These are phyloP conservation scores for Seriola rivoliana DNA, from an alignment of 2,113 vertebrate species.

Conservation along the genomic window DNA sequence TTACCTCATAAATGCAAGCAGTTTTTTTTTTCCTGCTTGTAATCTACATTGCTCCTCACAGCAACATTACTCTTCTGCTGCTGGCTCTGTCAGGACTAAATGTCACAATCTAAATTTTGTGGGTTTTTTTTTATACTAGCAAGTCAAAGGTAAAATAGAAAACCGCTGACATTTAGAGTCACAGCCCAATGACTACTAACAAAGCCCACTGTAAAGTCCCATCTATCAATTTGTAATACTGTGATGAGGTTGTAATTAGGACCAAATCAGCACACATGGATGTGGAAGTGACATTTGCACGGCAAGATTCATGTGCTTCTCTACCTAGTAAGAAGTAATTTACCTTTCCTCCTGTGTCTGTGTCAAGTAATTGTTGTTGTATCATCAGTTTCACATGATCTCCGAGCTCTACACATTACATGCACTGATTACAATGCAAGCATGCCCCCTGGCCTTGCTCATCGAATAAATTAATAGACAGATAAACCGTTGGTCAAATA, in stretches of 20 bases:
- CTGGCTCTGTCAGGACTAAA: not conserved
- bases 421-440: no score
- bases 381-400: no score
- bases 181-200: not conserved
- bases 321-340: not conserved
- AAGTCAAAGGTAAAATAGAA: not conserved
- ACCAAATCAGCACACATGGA: not conserved
- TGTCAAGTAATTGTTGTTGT: no score
- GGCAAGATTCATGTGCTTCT: not conserved
- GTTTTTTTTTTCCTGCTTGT: not conserved
- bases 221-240: not conserved
- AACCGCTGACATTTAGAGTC: not conserved
- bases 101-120: not conserved
- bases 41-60: not conserved
- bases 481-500: no score
- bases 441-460: no score
- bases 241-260: not conserved
- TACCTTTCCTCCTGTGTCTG: not conserved
- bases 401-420: no score
- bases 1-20: not conserved
- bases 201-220: not conserved
- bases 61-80: not conserved
- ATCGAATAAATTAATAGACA: no score
- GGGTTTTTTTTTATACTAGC: not conserved
- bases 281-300: not conserved